A percentile compares a stretch with the other conserved stretches of the same genome.
Evolutionary conservation across 2,797 vertebrate species (phyloP).

Genomic region (Enteromius treurensis): DNA sequence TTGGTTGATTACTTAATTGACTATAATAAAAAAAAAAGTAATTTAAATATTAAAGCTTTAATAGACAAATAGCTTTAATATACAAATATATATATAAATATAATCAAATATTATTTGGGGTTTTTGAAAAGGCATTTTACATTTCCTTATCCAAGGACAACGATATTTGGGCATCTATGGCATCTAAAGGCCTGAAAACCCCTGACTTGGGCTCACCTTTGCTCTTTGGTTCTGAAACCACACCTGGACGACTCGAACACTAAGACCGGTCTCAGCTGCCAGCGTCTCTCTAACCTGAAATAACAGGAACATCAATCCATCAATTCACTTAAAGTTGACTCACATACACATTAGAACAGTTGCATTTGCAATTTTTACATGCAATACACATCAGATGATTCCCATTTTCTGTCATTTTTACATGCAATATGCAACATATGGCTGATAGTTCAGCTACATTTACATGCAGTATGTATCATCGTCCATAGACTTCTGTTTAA

Average conservation of each 20-base stretch:
- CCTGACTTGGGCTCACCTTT: constrained; percentile 76
- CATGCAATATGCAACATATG: neutral
- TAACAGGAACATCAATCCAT: neutral
- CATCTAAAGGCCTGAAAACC: neutral
- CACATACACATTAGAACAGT: neutral
- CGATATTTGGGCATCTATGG: neutral
- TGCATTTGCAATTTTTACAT: neutral
- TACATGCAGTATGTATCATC: neutral
- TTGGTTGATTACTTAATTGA: neutral
- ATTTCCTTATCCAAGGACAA: neutral
- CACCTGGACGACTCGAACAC: constrained; percentile 92
- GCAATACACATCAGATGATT: neutral
- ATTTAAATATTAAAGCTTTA: no score
- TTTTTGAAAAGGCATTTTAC: neutral
- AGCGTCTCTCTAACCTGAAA: constrained; percentile 90
- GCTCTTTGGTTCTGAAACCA: constrained; percentile 99
- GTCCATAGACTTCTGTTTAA: neutral
- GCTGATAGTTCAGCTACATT: neutral
- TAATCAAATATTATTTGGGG: neutral
- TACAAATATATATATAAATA: neutral
- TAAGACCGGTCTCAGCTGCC: constrained; percentile 93
- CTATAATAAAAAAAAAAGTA: neutral
- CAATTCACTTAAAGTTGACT: neutral
- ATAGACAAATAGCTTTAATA: neutral
- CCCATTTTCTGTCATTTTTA: neutral